A percentile compares a stretch with the other conserved stretches of the same genome.
Evolutionary conservation across 2,888 invertebrate genomes (phyloP).

Genomic region (Polyommatus icarus): DNA sequence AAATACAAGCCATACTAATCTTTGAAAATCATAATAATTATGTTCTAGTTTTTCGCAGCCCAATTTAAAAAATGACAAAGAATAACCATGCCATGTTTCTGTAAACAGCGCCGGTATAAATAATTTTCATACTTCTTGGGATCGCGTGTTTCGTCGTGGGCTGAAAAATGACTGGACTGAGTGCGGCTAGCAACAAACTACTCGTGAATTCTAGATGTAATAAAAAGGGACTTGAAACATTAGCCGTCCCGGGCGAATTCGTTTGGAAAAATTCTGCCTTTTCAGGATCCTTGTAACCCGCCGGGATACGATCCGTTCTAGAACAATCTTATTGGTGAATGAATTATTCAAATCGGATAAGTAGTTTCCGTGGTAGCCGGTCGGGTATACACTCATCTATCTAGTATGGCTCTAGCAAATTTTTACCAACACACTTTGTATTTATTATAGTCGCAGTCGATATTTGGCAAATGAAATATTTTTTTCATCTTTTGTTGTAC

Average conservation of each 20-base stretch:
- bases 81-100: not conserved
- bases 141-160: not conserved
- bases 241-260: constrained; percentile 5
- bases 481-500: not conserved
- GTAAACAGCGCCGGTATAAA: not conserved
- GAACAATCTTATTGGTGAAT: constrained; percentile 17
- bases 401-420: not conserved
- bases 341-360: constrained; percentile 22
- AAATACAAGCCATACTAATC: not conserved
- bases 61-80: not conserved
- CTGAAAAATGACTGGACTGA: not conserved
- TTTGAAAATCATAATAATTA: not conserved
- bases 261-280: constrained; percentile 22
- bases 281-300: constrained; percentile 11
- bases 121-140: not conserved
- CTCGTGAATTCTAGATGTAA: not conserved
- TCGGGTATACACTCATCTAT: not conserved
- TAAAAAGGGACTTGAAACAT: constrained; percentile 21
- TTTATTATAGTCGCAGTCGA: not conserved
- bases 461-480: not conserved
- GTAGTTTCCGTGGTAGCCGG: constrained; percentile 19
- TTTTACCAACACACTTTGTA: not conserved
- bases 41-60: not conserved
- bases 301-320: not conserved
- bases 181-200: not conserved